A percentile compares a stretch with the other conserved stretches of the same genome.
Conservation (phyloP, 2,113 vertebrate species). For the Crocuta crocuta region DNA sequence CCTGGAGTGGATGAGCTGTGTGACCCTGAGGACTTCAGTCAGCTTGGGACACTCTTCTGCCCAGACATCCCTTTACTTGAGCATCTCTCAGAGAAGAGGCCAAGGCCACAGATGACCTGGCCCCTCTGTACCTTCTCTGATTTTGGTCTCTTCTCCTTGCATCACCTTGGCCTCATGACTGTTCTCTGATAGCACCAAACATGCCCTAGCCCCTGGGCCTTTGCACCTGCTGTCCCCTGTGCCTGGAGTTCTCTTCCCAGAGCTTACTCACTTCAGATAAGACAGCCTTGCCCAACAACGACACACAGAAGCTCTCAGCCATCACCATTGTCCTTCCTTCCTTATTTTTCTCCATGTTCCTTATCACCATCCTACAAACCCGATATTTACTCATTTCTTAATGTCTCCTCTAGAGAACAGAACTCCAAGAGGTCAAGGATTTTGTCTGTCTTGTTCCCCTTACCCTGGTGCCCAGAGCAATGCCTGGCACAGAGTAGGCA, state of each 20-base stretch:
- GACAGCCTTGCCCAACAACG: neutral
- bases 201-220: neutral
- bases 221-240: neutral
- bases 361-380: neutral
- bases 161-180: neutral
- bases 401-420: neutral
- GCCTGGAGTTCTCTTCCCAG: too few species aligned
- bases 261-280: neutral
- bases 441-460: neutral
- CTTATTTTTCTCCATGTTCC: neutral
- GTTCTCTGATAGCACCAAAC: neutral
- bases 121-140: neutral
- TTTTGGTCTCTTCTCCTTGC: too few species aligned
- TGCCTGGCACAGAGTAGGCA: neutral
- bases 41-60: neutral
- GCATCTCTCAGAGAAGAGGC: neutral
- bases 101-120: neutral
- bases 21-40: neutral
- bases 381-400: neutral
- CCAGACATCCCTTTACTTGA: neutral
- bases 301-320: neutral
- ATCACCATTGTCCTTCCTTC: neutral
- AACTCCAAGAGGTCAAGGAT: neutral
- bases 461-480: neutral
- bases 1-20: neutral